phyloP scores from a whole-genome alignment of 2,113 vertebrate genomes.

The Nymphicus hollandicus region DNA sequence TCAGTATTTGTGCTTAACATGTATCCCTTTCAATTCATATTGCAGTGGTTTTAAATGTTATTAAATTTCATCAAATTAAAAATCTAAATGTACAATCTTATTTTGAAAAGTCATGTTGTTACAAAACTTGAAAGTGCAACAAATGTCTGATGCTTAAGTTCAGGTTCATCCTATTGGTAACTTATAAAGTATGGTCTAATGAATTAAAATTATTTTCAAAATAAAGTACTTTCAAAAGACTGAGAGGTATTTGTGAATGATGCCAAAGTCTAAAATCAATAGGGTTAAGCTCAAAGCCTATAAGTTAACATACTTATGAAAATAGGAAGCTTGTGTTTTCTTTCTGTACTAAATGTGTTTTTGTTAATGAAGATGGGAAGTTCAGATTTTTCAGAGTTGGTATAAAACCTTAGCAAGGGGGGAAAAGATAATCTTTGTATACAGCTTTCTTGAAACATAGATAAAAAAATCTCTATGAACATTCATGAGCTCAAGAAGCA shows the following conservation, averaged over 20 bases:
- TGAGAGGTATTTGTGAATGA: conserved; percentile 68
- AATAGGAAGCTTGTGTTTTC: background rate
- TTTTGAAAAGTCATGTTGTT: conserved; percentile 79
- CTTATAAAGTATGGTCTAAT: conserved; percentile 68
- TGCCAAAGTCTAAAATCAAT: background rate
- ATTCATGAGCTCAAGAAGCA: background rate
- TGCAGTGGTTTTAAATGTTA: conserved; percentile 77
- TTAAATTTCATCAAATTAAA: conserved; percentile 72
- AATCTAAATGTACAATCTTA: conserved; percentile 78
- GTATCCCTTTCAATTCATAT: conserved; percentile 75
- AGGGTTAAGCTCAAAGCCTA: background rate
- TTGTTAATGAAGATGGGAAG: background rate
- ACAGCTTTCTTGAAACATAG: background rate
- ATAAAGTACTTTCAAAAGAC: conserved; percentile 70
- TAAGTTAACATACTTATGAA: background rate
- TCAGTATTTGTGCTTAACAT: conserved; percentile 72
- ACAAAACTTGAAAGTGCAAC: conserved; percentile 74
- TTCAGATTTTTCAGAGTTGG: background rate
- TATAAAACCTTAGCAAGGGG: background rate
- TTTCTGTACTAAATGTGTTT: background rate
- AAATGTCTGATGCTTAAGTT: conserved; percentile 75
- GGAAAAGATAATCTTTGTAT: background rate
- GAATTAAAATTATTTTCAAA: conserved; percentile 72
- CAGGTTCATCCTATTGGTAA: conserved; percentile 69
- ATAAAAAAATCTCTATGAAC: background rate